Percentiles rank a stretch among this genome's conserved stretches.
Evolutionary conservation across 1,140 invertebrate species (phyloP).

Genomic region (Bacillus rossius): DNA sequence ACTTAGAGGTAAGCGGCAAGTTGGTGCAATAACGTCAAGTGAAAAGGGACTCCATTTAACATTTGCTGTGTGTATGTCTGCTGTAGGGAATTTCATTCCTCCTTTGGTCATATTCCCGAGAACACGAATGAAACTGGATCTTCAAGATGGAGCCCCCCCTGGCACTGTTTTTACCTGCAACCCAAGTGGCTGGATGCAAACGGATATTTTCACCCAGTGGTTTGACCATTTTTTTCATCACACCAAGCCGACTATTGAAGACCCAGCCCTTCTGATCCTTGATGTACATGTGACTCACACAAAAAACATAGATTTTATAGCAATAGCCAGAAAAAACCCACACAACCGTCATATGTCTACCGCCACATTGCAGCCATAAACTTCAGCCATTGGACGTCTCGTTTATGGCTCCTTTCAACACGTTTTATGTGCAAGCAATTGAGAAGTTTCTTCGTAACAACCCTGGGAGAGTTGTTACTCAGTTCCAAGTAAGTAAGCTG

Average conservation of each 20-base stretch:
- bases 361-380: conserved; percentile 35
- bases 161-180: conserved; percentile 18
- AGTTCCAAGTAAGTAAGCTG: conserved; percentile 30
- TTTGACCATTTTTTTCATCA: conserved; percentile 23
- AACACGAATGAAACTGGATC: conserved; percentile 18
- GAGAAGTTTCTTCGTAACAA: conserved; percentile 28
- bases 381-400: conserved; percentile 41
- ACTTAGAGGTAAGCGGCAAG: conserved; percentile 29
- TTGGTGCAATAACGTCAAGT: conserved; percentile 27
- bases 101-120: conserved; percentile 23
- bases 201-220: conserved; percentile 15
- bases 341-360: conserved; percentile 26
- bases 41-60: conserved; percentile 23
- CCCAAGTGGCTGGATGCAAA: conserved; percentile 23
- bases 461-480: no score
- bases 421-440: conserved; percentile 25
- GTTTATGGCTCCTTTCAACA: conserved; percentile 31
- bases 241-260: conserved; percentile 20
- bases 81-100: conserved; percentile 29
- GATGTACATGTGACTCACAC: conserved; percentile 11
- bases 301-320: conserved; percentile 15
- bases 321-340: conserved; percentile 24
- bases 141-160: conserved; percentile 23
- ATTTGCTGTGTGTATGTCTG: conserved; percentile 29
- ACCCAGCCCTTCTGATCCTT: conserved; percentile 21